phyloP scores from a whole-genome alignment of 2,888 invertebrate species.

The Perizoma flavofasciatum region DNA sequence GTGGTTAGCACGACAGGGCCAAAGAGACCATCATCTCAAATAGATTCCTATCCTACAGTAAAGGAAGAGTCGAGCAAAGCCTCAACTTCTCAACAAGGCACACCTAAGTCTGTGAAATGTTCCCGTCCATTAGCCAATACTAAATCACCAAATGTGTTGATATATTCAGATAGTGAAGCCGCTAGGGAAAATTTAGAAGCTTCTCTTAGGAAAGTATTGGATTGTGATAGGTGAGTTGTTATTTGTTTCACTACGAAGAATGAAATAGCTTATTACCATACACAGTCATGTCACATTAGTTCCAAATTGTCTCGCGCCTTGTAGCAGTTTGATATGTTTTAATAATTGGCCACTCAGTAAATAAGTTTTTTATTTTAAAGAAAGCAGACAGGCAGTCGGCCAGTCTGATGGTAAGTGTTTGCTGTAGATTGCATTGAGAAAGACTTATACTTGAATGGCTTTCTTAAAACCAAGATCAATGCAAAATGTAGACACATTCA shows the following conservation, averaged over 20 bases:
- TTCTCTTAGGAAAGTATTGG: slow-evolving; percentile 87
- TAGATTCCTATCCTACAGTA: slow-evolving; percentile 57
- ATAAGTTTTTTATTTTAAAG: slow-evolving; percentile 38
- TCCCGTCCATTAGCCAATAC: slow-evolving; percentile 82
- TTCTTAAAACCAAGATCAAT: slow-evolving; percentile 20
- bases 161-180: slow-evolving; percentile 90
- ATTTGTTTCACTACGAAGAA: slow-evolving; percentile 14
- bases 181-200: slow-evolving; percentile 89
- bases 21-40: slow-evolving; percentile 63
- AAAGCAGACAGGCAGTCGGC: slow-evolving; percentile 43
- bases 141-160: slow-evolving; percentile 92
- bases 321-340: slow-evolving; percentile 33
- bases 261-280: slow-evolving; percentile 34
- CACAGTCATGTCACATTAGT: slow-evolving; percentile 35
- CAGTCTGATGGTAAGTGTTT: slow-evolving; percentile 43
- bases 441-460: slow-evolving; percentile 25
- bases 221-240: slow-evolving; percentile 87
- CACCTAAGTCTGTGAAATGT: slow-evolving; percentile 71
- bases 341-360: slow-evolving; percentile 37
- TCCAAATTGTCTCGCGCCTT: slow-evolving; percentile 29
- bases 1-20: slow-evolving; percentile 75
- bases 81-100: slow-evolving; percentile 58
- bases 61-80: slow-evolving; percentile 58
- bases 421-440: slow-evolving; percentile 33
- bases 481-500: slow-evolving; percentile 9